Conservation (phyloP, 1,140 invertebrate species). For the Drosophila subobscura region DNA sequence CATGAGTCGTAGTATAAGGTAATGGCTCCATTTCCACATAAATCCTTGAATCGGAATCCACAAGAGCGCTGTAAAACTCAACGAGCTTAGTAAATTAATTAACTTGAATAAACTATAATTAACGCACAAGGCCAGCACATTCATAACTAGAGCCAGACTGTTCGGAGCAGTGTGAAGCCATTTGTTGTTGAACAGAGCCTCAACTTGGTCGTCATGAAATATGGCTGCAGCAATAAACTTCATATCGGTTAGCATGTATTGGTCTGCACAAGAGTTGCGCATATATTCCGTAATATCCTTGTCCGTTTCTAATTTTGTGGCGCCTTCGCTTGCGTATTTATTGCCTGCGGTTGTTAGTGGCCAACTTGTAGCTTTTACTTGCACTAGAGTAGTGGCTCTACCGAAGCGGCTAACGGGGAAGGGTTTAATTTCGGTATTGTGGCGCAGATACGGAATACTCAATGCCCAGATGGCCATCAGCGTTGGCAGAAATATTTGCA, state of each 20-base stretch:
- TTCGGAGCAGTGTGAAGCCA: slow-evolving; percentile 28
- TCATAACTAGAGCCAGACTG: slow-evolving; percentile 37
- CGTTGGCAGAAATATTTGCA: slow-evolving; percentile 4
- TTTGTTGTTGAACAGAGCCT: slow-evolving; percentile 33
- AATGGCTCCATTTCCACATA: slow-evolving; percentile 30
- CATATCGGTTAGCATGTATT: slow-evolving; percentile 16
- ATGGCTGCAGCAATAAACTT: slow-evolving; percentile 23
- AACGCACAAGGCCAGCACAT: slow-evolving; percentile 54
- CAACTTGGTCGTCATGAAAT: slow-evolving; percentile 17
- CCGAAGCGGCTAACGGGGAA: no score
- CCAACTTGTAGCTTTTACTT: not conserved
- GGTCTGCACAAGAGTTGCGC: not conserved
- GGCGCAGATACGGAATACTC: not conserved
- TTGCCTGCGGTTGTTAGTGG: slow-evolving; percentile 10
- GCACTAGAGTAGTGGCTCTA: not conserved
- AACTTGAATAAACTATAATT: not conserved
- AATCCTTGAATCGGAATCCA: slow-evolving; percentile 24
- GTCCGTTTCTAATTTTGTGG: not conserved
- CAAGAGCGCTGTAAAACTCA: slow-evolving; percentile 23
- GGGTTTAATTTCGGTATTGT: no score
- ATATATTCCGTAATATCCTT: slow-evolving; percentile 9
- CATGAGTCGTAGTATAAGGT: slow-evolving; percentile 33
- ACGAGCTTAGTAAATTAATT: not conserved
- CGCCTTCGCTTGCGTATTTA: slow-evolving; percentile 1
- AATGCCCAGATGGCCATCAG: slow-evolving; percentile 3